phyloP scores from a whole-genome alignment of 1,140 invertebrate species.

The Megalonaias nervosa region DNA sequence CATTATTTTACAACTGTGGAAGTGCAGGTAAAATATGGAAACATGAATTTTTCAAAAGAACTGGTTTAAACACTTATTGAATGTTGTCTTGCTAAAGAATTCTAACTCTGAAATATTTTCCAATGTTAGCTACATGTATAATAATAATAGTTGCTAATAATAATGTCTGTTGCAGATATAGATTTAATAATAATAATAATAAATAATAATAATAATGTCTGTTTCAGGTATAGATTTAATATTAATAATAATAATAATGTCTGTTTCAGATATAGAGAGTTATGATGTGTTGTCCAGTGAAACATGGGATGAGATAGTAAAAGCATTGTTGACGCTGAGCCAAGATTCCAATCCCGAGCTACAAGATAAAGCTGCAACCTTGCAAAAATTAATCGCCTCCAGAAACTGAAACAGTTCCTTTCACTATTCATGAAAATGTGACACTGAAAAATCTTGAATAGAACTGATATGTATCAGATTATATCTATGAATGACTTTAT shows the following conservation, averaged over 20 bases:
- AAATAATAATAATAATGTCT: neutral
- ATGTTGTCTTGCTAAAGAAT: too few species aligned
- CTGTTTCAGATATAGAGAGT: slow-evolving; percentile 34
- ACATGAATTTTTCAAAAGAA: too few species aligned
- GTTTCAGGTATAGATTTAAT: neutral
- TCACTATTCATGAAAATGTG: too few species aligned
- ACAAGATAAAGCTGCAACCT: slow-evolving; percentile 24
- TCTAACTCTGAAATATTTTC: too few species aligned
- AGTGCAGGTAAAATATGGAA: neutral
- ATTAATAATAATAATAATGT: slow-evolving; percentile 7
- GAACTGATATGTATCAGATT: too few species aligned
- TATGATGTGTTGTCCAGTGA: slow-evolving; percentile 22
- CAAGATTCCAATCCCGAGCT: slow-evolving; percentile 37
- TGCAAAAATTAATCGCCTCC: neutral
- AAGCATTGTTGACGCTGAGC: slow-evolving; percentile 26
- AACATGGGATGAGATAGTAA: slow-evolving; percentile 15
- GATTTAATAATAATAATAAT: neutral
- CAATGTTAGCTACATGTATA: too few species aligned
- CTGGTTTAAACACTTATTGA: too few species aligned
- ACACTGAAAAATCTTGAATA: too few species aligned
- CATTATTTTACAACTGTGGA: neutral
- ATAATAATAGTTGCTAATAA: too few species aligned
- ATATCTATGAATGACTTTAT: too few species aligned
- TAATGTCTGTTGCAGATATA: neutral
- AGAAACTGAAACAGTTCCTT: too few species aligned